Evolutionary conservation across 2,797 vertebrate genomes (phyloP).

Genomic region (Lacerta agilis): DNA sequence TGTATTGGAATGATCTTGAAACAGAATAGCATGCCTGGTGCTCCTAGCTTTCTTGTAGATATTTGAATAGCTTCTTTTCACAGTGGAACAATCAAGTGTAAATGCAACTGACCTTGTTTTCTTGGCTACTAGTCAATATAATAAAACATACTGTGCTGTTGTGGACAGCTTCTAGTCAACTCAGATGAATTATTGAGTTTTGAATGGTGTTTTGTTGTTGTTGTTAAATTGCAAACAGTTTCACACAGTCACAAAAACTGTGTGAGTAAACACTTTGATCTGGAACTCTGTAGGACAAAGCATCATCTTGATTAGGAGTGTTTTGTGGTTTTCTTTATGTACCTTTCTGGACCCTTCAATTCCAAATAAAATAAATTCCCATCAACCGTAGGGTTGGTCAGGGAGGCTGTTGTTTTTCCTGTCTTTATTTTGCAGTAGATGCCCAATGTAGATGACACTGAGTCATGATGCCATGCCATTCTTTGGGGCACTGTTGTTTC

Average conservation of each 20-base stretch:
- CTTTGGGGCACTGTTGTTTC: background rate
- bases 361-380: background rate
- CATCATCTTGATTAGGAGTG: background rate
- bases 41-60: background rate
- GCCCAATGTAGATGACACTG: background rate
- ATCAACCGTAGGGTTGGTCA: background rate
- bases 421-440: background rate
- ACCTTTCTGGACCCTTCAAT: background rate
- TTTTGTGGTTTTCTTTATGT: background rate
- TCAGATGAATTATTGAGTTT: background rate
- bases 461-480: background rate
- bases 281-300: background rate
- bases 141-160: background rate
- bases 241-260: background rate
- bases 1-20: background rate
- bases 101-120: background rate
- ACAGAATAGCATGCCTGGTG: background rate
- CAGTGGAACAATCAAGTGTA: background rate
- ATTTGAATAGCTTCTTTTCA: background rate
- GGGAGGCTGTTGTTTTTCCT: background rate
- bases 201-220: background rate
- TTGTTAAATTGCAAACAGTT: background rate
- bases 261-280: background rate
- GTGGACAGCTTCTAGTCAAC: background rate
- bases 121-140: background rate